Base-by-base conservation (phyloP, 2,797 vertebrate genomes). In the Lepidocolaptes lacrymiger region DNA sequence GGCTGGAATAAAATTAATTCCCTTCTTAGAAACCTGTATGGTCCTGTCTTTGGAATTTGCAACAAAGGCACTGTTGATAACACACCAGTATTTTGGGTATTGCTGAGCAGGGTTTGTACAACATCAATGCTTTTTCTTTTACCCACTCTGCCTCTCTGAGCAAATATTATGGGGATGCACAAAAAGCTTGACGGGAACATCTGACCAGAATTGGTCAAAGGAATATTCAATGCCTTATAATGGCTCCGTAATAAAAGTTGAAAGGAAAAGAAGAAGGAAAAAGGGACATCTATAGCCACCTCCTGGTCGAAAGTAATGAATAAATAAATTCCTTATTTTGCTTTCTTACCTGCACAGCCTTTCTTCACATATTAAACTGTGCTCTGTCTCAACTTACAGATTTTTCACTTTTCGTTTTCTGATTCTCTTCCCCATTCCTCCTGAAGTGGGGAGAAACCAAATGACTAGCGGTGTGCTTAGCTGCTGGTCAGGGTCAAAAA, bases 341-440 rank as follows among this genome's bases (percentile, higher is more conserved):
- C 6, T 73, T 76, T 49, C 26, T 72, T 59, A 1, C 0, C 0
- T 2, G 1, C 20, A 39, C 14, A 75, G 21, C 3, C 66, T 82
- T 72, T 41, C 14, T 62, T 79, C 28, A n/a, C 3, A n/a, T 39
- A 22, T 27, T 85, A 56, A 44, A 62, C 12, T 20, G 2, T n/a
- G 19, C 62, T 63, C 16, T 55, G 22, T 34, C 18, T 77, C 30
- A 64, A 16, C 16, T 68, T 26, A 55, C 8, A 68, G 12, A 14
- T 39, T 79, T 91, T 89, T 51, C 27, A 43, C 10, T 34, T 64
- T 72, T 89, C 9, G 2, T 73, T 49, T 44, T 61, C 39, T 55
- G 24, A 58, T n/a, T 56, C 21, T 64, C 24, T 55, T 51, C 7
- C 3, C 2, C 16, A 28, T 32, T 4, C 12, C 9, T 56, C 16